phyloP scores from a whole-genome alignment of 1,140 invertebrate genomes.

The Paraescarpia echinospica region DNA sequence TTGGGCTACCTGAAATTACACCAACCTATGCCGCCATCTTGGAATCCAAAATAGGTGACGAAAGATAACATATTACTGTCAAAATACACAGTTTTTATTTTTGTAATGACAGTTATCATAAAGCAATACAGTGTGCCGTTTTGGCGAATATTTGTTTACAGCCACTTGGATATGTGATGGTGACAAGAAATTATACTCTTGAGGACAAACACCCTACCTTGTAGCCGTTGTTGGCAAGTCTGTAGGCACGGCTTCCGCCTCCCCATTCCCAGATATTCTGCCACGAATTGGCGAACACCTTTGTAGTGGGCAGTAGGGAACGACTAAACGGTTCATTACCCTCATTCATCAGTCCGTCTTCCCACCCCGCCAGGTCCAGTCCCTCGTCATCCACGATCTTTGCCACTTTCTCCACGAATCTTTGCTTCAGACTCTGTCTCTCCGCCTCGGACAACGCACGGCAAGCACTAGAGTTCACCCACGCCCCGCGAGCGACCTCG shows the following conservation, averaged over 20 bases:
- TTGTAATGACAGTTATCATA: too few species aligned
- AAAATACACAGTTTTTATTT: too few species aligned
- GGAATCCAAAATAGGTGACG: too few species aligned
- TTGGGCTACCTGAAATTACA: too few species aligned
- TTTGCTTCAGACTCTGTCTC: slow-evolving; percentile 25
- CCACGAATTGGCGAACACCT: slow-evolving; percentile 46
- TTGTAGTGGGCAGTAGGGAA: slow-evolving; percentile 18
- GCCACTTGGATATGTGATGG: too few species aligned
- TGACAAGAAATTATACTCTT: too few species aligned
- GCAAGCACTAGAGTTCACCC: slow-evolving; percentile 43
- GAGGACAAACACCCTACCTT: slow-evolving; percentile 45
- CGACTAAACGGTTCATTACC: slow-evolving; percentile 34
- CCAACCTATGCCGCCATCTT: too few species aligned
- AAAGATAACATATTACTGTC: too few species aligned
- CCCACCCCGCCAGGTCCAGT: slow-evolving; percentile 46
- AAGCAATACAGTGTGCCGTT: too few species aligned
- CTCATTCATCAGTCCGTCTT: slow-evolving; percentile 44
- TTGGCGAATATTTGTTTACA: too few species aligned
- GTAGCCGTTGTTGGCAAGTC: slow-evolving; percentile 48
- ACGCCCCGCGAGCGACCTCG: slow-evolving; percentile 43
- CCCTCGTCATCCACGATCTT: slow-evolving; percentile 28
- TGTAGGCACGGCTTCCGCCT: slow-evolving; percentile 39
- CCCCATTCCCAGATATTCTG: slow-evolving; percentile 49
- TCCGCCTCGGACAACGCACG: background rate
- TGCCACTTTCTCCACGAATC: slow-evolving; percentile 36